Evolutionary conservation across 2,113 vertebrate species (phyloP), one percentile per base, ranked within the genome.

Genomic region (Hyla sarda): DNA sequence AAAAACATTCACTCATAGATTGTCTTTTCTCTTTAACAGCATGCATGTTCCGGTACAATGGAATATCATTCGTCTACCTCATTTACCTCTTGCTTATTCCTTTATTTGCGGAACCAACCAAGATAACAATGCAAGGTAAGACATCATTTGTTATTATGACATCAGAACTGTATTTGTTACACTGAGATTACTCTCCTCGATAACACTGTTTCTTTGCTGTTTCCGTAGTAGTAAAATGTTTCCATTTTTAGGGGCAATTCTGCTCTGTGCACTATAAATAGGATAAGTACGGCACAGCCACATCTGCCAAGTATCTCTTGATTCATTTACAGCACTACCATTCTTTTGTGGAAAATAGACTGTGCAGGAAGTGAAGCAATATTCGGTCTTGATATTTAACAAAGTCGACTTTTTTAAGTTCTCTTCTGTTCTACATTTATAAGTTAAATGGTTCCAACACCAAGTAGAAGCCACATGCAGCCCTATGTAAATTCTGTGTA

Each of bases 31-130:
- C 58, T 23, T 83, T 81, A 28, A 2, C 95, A 99, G 98, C 97
- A 65, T 99, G 97, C 91, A 93, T 97, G 84, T 99, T 99, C 94
- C 96, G 98, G 92, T 99, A 97, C 95, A 99, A 99, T 92, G 96
- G 95, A 84, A 94, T 99, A 88, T 99, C 98, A 91, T 97, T 99
- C 73, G 94, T 99, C 96, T 99, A 99, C 97, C 97, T 99, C 95
- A 96, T 99, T 93, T 98, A 97, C 91, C 97, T 99, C 92, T 95
- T 99, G 91, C 97, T 99, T 88, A 96, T 99, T 89, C 98, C 97
- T 65, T 94, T 99, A 80, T 99, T 99, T 89, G 93, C 98, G 14
- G 98, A 99, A 92, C 96, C 98, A 79, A 96, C 97, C 11, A 96
- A 93, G 93, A 92, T 92, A 62, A 99, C 97, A 0, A 97, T 99